Conservation (phyloP, 2,113 vertebrate genomes). For the Lontra canadensis region DNA sequence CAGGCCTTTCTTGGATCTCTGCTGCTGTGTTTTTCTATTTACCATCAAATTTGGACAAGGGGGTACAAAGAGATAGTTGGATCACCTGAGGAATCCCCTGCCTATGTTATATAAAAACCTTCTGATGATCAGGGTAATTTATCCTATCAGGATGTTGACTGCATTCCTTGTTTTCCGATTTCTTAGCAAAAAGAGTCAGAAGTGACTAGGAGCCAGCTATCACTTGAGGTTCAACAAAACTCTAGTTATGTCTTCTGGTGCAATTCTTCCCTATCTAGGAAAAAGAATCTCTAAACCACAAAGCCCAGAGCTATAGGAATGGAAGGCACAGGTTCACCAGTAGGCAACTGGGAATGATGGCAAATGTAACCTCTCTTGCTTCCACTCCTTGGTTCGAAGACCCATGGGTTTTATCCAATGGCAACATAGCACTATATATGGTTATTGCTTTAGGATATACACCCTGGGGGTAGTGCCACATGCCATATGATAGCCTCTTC, state of each 20-base stretch:
- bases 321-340: not conserved
- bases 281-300: not conserved
- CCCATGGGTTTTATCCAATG: not conserved
- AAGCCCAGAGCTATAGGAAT: not conserved
- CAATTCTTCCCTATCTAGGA: not conserved
- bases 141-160: not conserved
- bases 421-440: not conserved
- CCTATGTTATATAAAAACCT: not conserved
- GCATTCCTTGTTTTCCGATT: not conserved
- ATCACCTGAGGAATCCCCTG: not conserved
- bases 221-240: not conserved
- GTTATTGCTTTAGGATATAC: not conserved
- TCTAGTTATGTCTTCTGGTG: not conserved
- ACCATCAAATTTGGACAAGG: not conserved
- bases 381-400: not conserved
- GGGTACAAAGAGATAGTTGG: not conserved
- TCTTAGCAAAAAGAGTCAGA: not conserved
- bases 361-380: not conserved
- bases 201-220: not conserved
- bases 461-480: not conserved
- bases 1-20: not conserved
- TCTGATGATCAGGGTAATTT: not conserved
- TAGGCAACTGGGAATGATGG: too few species aligned
- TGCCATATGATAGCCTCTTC: not conserved
- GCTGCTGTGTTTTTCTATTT: not conserved